These are phyloP conservation scores for Takifugu flavidus DNA, from an alignment of 2,113 vertebrate species.

Conservation along the genomic window DNA sequence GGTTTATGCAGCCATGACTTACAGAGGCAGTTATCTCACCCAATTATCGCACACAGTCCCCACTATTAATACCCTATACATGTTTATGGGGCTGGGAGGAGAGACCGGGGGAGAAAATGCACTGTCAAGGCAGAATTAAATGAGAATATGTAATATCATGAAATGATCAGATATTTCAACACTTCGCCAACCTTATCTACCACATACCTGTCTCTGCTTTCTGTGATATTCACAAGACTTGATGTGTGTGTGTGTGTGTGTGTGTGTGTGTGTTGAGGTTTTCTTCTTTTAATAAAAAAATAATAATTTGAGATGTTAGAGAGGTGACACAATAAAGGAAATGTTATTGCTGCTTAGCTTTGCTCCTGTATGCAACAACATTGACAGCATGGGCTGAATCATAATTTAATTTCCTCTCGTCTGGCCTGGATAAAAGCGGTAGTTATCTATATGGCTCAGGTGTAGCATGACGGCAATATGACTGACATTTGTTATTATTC, in stretches of 20 bases:
- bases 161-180: neutral
- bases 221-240: neutral
- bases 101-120: neutral
- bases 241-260: neutral
- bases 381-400: conserved; percentile 26
- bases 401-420: conserved; percentile 62
- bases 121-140: neutral
- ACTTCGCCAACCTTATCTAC: too few relatives aligned
- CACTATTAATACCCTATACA: conserved; percentile 40
- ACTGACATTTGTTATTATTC: conserved; percentile 69
- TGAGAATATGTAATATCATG: too few relatives aligned
- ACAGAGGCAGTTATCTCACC: conserved; percentile 61
- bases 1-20: conserved; percentile 53
- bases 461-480: conserved; percentile 61
- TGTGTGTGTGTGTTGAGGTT: too few relatives aligned
- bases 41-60: conserved; percentile 67
- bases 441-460: conserved; percentile 76
- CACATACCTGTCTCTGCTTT: neutral
- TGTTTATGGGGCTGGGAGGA: conserved; percentile 42
- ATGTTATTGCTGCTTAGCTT: neutral
- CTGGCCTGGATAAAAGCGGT: conserved; percentile 34
- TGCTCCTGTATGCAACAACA: conserved; percentile 2
- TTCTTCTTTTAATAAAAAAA: neutral
- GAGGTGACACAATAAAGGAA: conserved; percentile 23
- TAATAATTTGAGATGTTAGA: neutral